phyloP scores from a whole-genome alignment of 2,888 invertebrate genomes.

The Nycteola revayana region DNA sequence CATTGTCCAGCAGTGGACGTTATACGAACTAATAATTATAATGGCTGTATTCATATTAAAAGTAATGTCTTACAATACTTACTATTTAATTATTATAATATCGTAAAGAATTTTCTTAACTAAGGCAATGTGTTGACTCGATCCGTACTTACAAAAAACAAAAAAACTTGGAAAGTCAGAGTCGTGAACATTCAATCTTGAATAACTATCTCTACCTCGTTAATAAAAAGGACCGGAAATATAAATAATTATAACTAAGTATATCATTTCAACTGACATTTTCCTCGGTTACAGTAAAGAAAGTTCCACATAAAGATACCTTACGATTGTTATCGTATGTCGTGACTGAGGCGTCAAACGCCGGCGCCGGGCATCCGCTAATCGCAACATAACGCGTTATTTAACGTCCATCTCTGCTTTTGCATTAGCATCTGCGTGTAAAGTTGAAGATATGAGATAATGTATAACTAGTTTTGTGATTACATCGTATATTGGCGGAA shows the following conservation, averaged over 20 bases:
- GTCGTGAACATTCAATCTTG: too few species aligned
- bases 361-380: constrained; percentile 48
- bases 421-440: constrained; percentile 47
- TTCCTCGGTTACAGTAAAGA: constrained; percentile 14
- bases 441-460: constrained; percentile 51
- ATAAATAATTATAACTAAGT: not conserved
- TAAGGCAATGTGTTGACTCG: too few species aligned
- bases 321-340: constrained; percentile 30
- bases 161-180: too few species aligned
- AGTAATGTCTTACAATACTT: too few species aligned
- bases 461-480: constrained; percentile 50
- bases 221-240: not conserved
- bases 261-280: constrained; percentile 5
- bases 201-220: not conserved
- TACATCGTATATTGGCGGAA: constrained; percentile 36
- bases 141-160: too few species aligned
- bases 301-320: constrained; percentile 19
- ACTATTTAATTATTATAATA: too few species aligned
- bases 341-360: constrained; percentile 46
- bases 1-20: too few species aligned
- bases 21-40: too few species aligned
- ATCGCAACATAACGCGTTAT: constrained; percentile 49
- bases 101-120: too few species aligned
- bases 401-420: constrained; percentile 55
- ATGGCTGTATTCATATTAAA: too few species aligned